Evolutionary conservation across 2,113 vertebrate species (phyloP), one percentile per base, ranked within the genome.

Genomic region (Cranoglanis bouderius): DNA sequence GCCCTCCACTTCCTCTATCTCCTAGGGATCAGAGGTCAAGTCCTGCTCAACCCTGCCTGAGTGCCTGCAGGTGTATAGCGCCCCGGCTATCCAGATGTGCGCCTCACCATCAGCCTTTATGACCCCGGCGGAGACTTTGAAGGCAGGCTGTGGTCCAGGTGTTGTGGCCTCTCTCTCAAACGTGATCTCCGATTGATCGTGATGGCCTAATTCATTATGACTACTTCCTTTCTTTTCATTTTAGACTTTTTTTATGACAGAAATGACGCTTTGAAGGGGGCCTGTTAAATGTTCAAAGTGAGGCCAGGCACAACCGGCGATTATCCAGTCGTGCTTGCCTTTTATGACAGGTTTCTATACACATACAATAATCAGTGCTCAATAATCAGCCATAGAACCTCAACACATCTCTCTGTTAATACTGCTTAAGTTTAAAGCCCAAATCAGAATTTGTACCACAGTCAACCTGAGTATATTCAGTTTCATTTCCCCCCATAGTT

Each of bases 71-170:
- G 93, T 95, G 93, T 90, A 91, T 26, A 53, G 2, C 10, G 57
- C 51, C 19, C 90, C 61, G 84, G 90, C 74, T 55, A 70, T 90
- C 59, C 92, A 92, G 92, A 92, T 91, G 91, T 92, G 90, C 88
- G 90, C 81, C 81, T 35, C 55, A 74, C 77, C 35, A 46, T 82
- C 82, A 61, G 9, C 49, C 67, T 86, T 91, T 87, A 90, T 85
- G 85, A 72, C 51, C 83, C 18, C 0, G 38, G 51, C 38, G 2
- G 55, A 87, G 51, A 70, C 89, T 89, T 91, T 91, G 88, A 91
- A 88, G 87, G 81, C n/a, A 51, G 87, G 38, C 70, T 86, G 92
- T 93, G 92, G 93, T 93, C 94, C 94, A 94, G 94, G 94, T 95
- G 94, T 93, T 91, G 59, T 51, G 46, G 61, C 90, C 81, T 72